Evolutionary conservation across 2,888 invertebrate genomes (phyloP).

Genomic region (Actias luna): DNA sequence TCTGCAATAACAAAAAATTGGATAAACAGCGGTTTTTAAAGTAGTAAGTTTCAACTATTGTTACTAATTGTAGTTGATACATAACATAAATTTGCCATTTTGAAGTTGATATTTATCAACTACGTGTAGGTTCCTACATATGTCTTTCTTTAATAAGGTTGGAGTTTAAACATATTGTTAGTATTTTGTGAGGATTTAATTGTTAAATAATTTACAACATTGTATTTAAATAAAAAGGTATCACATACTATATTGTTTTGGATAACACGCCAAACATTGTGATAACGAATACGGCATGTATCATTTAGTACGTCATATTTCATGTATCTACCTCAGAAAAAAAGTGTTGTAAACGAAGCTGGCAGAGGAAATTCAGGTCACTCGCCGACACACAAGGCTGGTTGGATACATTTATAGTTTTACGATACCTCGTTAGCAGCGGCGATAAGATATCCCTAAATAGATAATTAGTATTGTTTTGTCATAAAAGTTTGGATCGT

Average conservation of each 20-base stretch:
- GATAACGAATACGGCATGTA: constrained; percentile 56
- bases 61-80: too few relatives aligned
- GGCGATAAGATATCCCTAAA: constrained; percentile 68
- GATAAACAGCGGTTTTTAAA: too few relatives aligned
- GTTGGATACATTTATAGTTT: constrained; percentile 69
- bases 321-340: constrained; percentile 38
- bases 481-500: constrained; percentile 37
- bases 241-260: constrained; percentile 25
- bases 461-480: constrained; percentile 78
- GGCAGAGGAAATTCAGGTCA: constrained; percentile 58
- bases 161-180: neutral
- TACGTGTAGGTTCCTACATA: neutral
- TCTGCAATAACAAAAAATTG: too few relatives aligned
- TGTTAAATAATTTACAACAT: constrained; percentile 19
- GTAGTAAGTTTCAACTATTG: too few relatives aligned
- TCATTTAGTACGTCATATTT: constrained; percentile 62
- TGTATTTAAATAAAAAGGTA: constrained; percentile 33
- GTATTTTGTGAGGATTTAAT: neutral
- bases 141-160: neutral
- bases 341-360: constrained; percentile 56
- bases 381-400: constrained; percentile 63
- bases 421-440: constrained; percentile 71
- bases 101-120: too few relatives aligned
- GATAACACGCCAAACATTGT: constrained; percentile 35
- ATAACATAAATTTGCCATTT: too few relatives aligned